Evolutionary conservation across 2,797 vertebrate species (phyloP).

Genomic region (Rhinogobio ventralis): DNA sequence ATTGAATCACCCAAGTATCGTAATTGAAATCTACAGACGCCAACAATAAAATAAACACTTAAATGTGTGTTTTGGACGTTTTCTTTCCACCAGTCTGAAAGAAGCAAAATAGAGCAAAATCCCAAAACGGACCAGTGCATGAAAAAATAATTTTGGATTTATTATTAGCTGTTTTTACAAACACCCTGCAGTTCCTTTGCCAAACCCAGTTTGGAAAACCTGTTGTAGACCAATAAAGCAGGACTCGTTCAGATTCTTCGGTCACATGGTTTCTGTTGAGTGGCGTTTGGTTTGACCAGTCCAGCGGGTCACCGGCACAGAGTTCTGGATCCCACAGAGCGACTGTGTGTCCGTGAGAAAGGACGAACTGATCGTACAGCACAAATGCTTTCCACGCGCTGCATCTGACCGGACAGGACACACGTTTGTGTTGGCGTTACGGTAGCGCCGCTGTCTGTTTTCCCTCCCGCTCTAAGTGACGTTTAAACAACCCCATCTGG

Average conservation of each 20-base stretch:
- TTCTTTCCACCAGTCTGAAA: neutral
- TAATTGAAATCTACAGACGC: neutral
- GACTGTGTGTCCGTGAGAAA: too few species aligned
- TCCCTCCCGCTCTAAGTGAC: constrained; percentile 7
- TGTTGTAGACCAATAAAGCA: neutral
- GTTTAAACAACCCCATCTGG: constrained; percentile 30
- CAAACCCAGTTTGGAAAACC: neutral
- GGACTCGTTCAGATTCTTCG: too few species aligned
- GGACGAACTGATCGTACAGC: neutral
- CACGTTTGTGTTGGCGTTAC: constrained; percentile 4
- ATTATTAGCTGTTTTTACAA: neutral
- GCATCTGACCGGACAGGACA: neutral
- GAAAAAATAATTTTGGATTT: neutral
- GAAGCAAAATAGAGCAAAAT: neutral
- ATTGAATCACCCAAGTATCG: too few species aligned
- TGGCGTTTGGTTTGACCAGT: too few species aligned
- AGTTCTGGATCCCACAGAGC: too few species aligned
- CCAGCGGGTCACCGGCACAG: too few species aligned
- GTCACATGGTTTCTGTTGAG: too few species aligned
- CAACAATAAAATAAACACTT: neutral
- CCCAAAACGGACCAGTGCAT: neutral
- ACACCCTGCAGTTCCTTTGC: neutral
- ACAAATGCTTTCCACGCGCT: neutral
- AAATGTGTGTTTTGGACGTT: neutral
- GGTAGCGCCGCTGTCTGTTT: neutral